A percentile compares a stretch with the other conserved stretches of the same genome.
These are phyloP conservation scores for Prietella phreatophila DNA, from an alignment of 2,113 vertebrate genomes.

Conservation along the genomic window DNA sequence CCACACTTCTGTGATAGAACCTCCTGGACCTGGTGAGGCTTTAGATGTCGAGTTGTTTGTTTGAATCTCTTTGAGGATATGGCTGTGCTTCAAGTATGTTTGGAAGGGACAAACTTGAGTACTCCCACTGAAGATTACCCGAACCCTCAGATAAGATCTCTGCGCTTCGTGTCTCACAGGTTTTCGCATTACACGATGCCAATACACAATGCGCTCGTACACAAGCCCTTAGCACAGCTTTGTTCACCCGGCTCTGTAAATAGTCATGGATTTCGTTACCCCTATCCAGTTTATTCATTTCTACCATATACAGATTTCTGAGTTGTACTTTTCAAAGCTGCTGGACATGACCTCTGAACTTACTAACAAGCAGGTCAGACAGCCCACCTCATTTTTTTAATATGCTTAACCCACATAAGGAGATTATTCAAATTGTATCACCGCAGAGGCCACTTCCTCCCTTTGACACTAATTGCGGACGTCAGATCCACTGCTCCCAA, in stretches of 20 bases:
- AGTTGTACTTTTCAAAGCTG: neutral
- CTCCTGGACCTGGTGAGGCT: conserved; percentile 61
- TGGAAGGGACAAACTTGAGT: neutral
- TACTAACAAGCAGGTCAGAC: conserved; percentile 53
- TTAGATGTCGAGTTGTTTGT: conserved; percentile 71
- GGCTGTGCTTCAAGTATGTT: conserved; percentile 55
- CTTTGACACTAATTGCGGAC: conserved; percentile 66
- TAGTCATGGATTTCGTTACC: neutral
- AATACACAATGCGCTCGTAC: conserved; percentile 61
- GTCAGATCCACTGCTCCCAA: conserved; percentile 67
- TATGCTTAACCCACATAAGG: conserved; percentile 57
- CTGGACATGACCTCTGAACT: conserved; percentile 54
- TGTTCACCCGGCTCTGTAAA: neutral
- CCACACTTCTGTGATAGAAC: conserved; percentile 68
- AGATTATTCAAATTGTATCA: conserved; percentile 66
- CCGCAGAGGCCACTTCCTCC: conserved; percentile 48
- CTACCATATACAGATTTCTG: neutral
- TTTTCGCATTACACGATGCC: conserved; percentile 43
- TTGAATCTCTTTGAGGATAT: conserved; percentile 77
- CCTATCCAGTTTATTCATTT: neutral
- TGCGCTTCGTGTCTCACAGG: conserved; percentile 27
- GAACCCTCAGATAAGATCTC: conserved; percentile 36
- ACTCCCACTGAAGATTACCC: neutral
- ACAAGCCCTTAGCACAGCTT: neutral
- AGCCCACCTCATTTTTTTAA: conserved; percentile 64